Evolutionary conservation across 1,140 invertebrate species (phyloP), one percentile per base, ranked within the genome.

Genomic region (Drosophila parabipectinata): DNA sequence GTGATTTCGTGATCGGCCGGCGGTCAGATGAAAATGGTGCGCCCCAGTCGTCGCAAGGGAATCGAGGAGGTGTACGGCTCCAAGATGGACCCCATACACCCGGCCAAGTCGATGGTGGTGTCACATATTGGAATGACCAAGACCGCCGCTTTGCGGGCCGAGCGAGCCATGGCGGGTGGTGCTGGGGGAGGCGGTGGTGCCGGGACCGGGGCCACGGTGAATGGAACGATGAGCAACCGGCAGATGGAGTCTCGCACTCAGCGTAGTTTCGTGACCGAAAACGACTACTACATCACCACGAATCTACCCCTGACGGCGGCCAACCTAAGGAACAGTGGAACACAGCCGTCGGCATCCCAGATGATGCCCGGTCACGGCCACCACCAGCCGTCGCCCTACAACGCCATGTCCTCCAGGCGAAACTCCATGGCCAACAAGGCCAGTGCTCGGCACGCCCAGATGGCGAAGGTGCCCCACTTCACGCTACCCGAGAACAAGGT

Each of bases 31-130:
- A 77, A 45, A 44, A 89, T 91, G 85, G 74, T 91, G 24, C 82
- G 90, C 6, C 58, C 75, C 9, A 72, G 26, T 59, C 69, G 79
- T 15, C 90, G 89, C 39, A 91, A 91, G 53, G 64, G 69, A 9
- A 74, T 91, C 55, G 90, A 91, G 34, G 90, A 91, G 58, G 69
- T 91, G 0, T 91, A 91, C 26, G 82, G 81, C 14, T 55, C 72
- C 50, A 91, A 91, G 57, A 28, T 80, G 45, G 89, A 91, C 2
- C 6, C 73, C 0, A 14, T 76, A 18, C 82, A 80, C n/a, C 45
- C 89, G 5, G 62, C 48, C 2, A 74, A 84, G 52, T 60, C 67
- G 0, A 60, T 73, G n/a, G 39, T 24, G 8, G 37, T 63, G 0
- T 41, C 64, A 0, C 77, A 78, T 2, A 61, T 53, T 5, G 66